These are phyloP conservation scores for Neelides sp. DNA, from an alignment of 1,140 invertebrate genomes.

Conservation along the genomic window DNA sequence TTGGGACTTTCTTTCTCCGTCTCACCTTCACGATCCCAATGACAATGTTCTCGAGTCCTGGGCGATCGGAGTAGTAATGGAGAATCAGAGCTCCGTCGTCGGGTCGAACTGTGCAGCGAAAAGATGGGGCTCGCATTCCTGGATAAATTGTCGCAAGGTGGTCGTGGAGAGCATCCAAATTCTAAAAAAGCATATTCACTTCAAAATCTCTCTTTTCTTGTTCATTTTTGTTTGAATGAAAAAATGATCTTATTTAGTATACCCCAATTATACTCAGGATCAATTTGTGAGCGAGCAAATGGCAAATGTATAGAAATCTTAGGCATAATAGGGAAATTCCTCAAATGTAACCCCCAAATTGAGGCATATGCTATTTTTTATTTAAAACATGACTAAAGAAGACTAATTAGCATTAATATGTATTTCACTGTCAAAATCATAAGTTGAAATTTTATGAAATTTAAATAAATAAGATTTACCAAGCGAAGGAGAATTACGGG, in stretches of 20 bases:
- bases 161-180: constrained; percentile 84
- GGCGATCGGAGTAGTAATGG: constrained; percentile 85
- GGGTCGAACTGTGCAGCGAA: constrained; percentile 70
- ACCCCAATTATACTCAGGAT: not conserved
- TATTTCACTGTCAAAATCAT: no score
- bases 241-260: not conserved
- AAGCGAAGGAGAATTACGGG: no score
- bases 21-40: constrained; percentile 85
- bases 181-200: constrained; percentile 42
- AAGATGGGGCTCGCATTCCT: constrained; percentile 82
- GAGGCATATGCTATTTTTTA: no score
- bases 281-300: not conserved
- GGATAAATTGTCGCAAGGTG: constrained; percentile 83
- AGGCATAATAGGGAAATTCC: no score
- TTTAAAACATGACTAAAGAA: no score
- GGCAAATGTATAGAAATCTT: not conserved
- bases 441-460: no score
- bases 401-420: no score
- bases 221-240: not conserved
- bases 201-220: no score
- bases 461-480: no score
- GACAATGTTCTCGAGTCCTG: constrained; percentile 83
- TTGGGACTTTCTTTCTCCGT: no score
- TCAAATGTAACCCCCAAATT: no score
- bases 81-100: constrained; percentile 73